Base-by-base conservation (phyloP, 2,888 invertebrate species). In the Aphrophora alni region DNA sequence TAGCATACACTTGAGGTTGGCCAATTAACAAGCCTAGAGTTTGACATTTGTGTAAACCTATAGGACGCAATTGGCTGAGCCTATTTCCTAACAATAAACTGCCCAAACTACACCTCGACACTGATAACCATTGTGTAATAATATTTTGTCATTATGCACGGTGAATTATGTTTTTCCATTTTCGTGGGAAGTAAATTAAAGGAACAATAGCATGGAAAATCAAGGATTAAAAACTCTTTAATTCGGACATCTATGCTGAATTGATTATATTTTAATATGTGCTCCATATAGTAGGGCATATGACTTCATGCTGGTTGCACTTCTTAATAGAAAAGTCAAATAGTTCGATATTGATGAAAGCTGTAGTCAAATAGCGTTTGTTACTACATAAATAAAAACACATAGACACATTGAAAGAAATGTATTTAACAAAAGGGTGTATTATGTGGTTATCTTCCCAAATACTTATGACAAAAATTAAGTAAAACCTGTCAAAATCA, bases 181-280 rank as follows among this genome's bases (percentile, higher is more conserved):
- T 77, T 77, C 77, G 77, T 77, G 77, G 77, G 77, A 77, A 77
- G 38, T 28, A 70, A 77, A 77, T 77, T 70, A 77, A 77, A 38
- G 77, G 77, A 77, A 77, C 77, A 77, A 77, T 77, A 77, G 77
- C 77, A 38, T 70, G 69, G 25, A 68, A 70, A 77, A 77, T 77
- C 21, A 2, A 3, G 14, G 59, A 59, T 59, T 59, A 21, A 59
- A 44, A 59, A 2, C 21, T 21, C 21, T 5, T 59, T 59, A 44
- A 44, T 44, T 44, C 44, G 5, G 4, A 14, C 5, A 21, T 59
- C 59, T 59, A 21, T 59, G 59, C 3, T 21, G 59, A 59, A 59
- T 59, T 21, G 59, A 59, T 59, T 59, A 3, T 5, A 59, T n/a
- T 59, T 59, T 59, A 59, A 21, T 59, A 21, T 59, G 59, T 59